phyloP scores from a whole-genome alignment of 1,140 invertebrate species.

The Saccostrea echinata region DNA sequence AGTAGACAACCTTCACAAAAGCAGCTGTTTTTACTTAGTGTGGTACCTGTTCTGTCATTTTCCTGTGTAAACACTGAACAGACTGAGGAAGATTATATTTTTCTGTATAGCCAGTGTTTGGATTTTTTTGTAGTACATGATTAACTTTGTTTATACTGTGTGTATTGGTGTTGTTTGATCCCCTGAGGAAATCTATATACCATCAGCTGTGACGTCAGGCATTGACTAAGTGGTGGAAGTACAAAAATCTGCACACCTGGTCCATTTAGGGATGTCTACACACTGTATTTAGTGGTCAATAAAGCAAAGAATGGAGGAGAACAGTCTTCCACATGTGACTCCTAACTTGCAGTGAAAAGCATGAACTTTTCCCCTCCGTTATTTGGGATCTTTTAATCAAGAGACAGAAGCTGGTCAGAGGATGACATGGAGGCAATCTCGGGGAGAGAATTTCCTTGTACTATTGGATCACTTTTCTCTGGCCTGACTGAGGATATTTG shows the following conservation, averaged over 20 bases:
- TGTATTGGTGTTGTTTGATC: neutral
- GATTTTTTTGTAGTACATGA: neutral
- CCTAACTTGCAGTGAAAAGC: neutral
- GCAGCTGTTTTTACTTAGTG: no score
- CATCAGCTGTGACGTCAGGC: constrained; percentile 20
- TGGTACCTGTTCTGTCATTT: neutral
- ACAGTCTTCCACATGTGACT: neutral
- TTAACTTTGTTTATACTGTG: constrained; percentile 16
- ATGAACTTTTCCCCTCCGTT: neutral
- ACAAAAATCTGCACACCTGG: constrained; percentile 31
- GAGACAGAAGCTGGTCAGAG: neutral
- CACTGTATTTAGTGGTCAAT: neutral
- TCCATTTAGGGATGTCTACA: neutral
- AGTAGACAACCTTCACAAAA: no score
- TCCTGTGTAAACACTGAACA: neutral
- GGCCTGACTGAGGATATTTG: neutral
- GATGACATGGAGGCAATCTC: neutral
- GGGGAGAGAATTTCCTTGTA: neutral
- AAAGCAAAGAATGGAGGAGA: neutral
- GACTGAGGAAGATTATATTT: neutral
- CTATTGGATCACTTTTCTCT: neutral
- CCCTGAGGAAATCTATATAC: constrained; percentile 24
- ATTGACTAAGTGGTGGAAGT: neutral
- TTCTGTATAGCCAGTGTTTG: neutral
- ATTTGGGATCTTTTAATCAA: neutral